Percentiles rank a stretch among this genome's conserved stretches.
Conservation (phyloP, 2,888 invertebrate genomes). For the Ochropleura leucogaster region DNA sequence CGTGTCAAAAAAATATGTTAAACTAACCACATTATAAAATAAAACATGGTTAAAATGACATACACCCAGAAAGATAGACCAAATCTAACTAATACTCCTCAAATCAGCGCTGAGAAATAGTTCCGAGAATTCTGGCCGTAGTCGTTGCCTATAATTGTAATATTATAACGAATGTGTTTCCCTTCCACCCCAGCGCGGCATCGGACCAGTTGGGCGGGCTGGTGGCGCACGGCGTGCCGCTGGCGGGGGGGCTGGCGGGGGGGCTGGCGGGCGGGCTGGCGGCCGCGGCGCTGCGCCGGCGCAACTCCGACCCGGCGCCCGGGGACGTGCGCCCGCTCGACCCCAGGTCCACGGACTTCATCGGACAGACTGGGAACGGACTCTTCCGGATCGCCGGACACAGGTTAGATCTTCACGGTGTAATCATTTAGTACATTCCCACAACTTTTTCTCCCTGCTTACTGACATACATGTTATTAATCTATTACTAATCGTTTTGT, state of each 20-base stretch:
- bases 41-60: background rate
- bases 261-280: conserved; percentile 70
- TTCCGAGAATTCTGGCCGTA: background rate
- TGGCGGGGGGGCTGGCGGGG: conserved; percentile 77
- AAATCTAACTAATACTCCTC: background rate
- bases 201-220: conserved; percentile 78
- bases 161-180: background rate
- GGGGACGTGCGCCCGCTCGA: conserved; percentile 90
- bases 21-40: background rate
- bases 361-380: conserved; percentile 91
- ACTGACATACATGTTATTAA: background rate
- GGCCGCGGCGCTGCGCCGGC: conserved; percentile 91
- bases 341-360: conserved; percentile 89
- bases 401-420: conserved; percentile 78
- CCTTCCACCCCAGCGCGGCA: conserved; percentile 67
- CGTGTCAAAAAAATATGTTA: too few species aligned
- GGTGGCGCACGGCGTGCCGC: conserved; percentile 66
- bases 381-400: conserved; percentile 94
- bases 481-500: background rate
- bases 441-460: conserved; percentile 8
- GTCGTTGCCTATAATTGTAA: background rate
- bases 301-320: conserved; percentile 94
- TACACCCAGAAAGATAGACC: background rate
- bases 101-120: background rate
- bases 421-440: conserved; percentile 14